Base-by-base conservation (phyloP, 1,140 invertebrate species). In the Drosophila tropicalis region DNA sequence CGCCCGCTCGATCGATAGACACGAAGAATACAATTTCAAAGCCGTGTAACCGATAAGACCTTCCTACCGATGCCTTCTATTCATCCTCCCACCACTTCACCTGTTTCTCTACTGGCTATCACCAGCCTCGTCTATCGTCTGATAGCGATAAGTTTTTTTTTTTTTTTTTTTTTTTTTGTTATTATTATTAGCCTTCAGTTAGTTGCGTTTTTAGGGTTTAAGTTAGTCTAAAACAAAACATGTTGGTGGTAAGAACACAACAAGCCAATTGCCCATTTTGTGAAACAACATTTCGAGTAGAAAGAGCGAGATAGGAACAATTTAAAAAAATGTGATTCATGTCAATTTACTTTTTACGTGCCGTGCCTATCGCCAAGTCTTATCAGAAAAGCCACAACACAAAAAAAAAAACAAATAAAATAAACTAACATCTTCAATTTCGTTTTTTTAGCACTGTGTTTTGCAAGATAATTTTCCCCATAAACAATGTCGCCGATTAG, bases 201-300 rank as follows among this genome's bases (percentile, higher is more conserved):
- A 57, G 55, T 34, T 58, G 9, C 9, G 55, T 71, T 41, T 44
- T 34, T 40, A 32, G 13, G 36, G 19, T 12, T 29, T n/a, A 57
- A 13, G 56, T 85, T 81, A 86, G 82, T 86, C 71, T 56, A 56
- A 36, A 58, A 47, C 57, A 51, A 68, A 82, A 67, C 72, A 87
- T 86, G 82, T 41, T 76, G 62, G 64, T 87, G 82, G 82, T 87
- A 86, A 87, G 82, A 87, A 58, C 36, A 39, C 36, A 58, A 61
- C 55, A 25, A 25, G 22, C 22, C 55, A 61, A 41, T 36, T 60
- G 58, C 47, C n/a, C 7, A 10, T 10, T 34, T 41, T 12, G 13
- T 44, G 12, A 34, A 4, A 40, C 17, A 40, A 54, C 9, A 32
- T 57, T 22, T 3, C 3, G 22, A 25, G 39, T 19, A 29, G 5